Evolutionary conservation across 2,797 vertebrate species (phyloP).

Genomic region (Myotis pilosus): DNA sequence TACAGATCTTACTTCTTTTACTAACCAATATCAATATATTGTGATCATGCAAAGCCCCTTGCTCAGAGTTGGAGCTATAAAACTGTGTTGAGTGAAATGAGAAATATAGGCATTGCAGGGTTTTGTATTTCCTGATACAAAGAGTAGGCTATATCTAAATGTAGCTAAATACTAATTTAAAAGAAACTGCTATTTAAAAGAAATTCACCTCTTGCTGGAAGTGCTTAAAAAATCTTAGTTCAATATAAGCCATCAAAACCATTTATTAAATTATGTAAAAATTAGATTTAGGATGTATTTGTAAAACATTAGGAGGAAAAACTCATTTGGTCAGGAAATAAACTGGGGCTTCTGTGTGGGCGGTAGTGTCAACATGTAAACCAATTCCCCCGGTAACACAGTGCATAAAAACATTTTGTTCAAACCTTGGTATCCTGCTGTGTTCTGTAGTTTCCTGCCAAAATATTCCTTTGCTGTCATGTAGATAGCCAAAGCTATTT

Average conservation of each 20-base stretch:
- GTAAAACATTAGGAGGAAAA: conserved; percentile 53
- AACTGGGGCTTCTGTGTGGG: conserved; percentile 28
- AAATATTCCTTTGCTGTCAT: conserved; percentile 61
- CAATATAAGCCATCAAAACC: not conserved
- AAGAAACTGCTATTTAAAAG: conserved; percentile 23
- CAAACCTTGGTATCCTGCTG: conserved; percentile 64
- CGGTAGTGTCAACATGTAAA: conserved; percentile 58
- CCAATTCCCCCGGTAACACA: conserved; percentile 64
- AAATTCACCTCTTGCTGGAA: not conserved
- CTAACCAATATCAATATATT: not conserved
- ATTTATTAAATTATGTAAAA: conserved; percentile 26
- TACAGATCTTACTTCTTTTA: not conserved
- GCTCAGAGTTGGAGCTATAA: not conserved
- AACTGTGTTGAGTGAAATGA: not conserved
- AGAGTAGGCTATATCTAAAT: not conserved
- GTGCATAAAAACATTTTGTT: conserved; percentile 77
- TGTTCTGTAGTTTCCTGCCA: conserved; percentile 69
- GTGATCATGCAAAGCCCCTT: not conserved
- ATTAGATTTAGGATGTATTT: conserved; percentile 7
- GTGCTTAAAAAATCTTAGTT: conserved; percentile 38
- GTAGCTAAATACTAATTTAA: conserved; percentile 42
- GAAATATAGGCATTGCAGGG: not conserved
- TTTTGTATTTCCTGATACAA: not conserved
- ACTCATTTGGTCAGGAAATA: conserved; percentile 54
- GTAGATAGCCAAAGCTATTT: conserved; percentile 64